phyloP scores from a whole-genome alignment of 1,140 invertebrate genomes.

The Phenacoccus solenopsis region DNA sequence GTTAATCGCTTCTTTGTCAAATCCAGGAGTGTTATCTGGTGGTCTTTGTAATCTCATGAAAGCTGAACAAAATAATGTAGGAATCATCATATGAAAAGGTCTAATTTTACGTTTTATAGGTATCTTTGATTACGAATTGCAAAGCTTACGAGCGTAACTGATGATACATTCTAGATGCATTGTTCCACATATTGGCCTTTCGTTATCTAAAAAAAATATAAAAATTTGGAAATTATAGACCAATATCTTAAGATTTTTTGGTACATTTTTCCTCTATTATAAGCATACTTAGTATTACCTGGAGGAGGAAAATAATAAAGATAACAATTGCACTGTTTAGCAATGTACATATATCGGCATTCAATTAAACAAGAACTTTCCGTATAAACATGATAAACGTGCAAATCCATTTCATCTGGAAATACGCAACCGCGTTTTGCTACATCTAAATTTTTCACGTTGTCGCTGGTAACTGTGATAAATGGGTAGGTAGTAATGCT shows the following conservation, averaged over 20 bases:
- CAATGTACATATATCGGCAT: constrained; percentile 23
- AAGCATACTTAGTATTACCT: no score
- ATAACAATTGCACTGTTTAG: constrained; percentile 22
- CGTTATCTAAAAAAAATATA: constrained; percentile 24
- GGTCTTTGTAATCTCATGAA: constrained; percentile 23
- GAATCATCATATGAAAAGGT: no score
- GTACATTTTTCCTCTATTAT: no score
- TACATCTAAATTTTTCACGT: constrained; percentile 21
- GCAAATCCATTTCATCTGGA: constrained; percentile 24
- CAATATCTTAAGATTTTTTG: no score
- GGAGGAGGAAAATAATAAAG: constrained; percentile 23
- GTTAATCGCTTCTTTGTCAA: constrained; percentile 19
- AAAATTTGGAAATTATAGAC: no score
- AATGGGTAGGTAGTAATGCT: constrained; percentile 22
- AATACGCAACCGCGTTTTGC: constrained; percentile 24
- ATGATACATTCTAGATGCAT: constrained; percentile 22
- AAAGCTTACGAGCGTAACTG: constrained; percentile 21
- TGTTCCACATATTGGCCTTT: constrained; percentile 22
- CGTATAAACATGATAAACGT: constrained; percentile 26
- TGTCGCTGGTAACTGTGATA: constrained; percentile 23
- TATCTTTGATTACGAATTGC: no score
- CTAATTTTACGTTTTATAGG: no score
- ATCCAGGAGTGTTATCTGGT: constrained; percentile 22
- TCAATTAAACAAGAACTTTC: constrained; percentile 25
- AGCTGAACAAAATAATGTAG: no score